These are phyloP conservation scores for Ctenoplectra terminalis DNA, from an alignment of 1,140 invertebrate genomes.

Conservation along the genomic window DNA sequence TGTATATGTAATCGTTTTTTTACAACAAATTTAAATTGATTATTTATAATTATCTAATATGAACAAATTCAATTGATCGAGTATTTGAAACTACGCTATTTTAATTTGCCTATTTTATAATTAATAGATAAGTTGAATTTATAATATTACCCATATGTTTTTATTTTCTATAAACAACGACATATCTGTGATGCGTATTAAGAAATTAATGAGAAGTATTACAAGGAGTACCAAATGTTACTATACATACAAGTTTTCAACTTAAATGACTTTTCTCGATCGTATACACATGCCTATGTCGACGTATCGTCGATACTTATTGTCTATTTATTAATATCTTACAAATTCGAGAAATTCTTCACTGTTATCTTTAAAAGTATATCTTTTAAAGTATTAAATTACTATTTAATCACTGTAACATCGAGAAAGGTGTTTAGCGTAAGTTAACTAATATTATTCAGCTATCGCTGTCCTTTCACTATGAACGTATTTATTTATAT, in stretches of 20 bases:
- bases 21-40: background rate
- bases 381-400: background rate
- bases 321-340: conserved; percentile 32
- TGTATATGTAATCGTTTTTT: background rate
- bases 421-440: conserved; percentile 31
- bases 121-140: background rate
- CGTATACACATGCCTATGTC: conserved; percentile 35
- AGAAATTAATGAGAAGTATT: conserved; percentile 62
- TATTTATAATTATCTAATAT: background rate
- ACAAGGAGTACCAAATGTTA: conserved; percentile 56
- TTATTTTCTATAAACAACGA: conserved; percentile 71
- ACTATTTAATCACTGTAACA: conserved; percentile 1
- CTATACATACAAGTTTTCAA: conserved; percentile 43
- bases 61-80: background rate
- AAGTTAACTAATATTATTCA: conserved; percentile 55
- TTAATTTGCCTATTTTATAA: background rate
- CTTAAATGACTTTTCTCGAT: conserved; percentile 25
- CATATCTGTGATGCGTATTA: conserved; percentile 76
- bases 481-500: conserved; percentile 55
- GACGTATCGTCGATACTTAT: conserved; percentile 13
- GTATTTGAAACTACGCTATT: background rate
- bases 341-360: conserved; percentile 37
- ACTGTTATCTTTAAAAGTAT: conserved; percentile 34
- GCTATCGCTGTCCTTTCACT: conserved; percentile 54
- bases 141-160: conserved; percentile 11